Evolutionary conservation across 2,888 invertebrate species (phyloP), one percentile per base, ranked within the genome.

Genomic region (Eupithecia vulgata): DNA sequence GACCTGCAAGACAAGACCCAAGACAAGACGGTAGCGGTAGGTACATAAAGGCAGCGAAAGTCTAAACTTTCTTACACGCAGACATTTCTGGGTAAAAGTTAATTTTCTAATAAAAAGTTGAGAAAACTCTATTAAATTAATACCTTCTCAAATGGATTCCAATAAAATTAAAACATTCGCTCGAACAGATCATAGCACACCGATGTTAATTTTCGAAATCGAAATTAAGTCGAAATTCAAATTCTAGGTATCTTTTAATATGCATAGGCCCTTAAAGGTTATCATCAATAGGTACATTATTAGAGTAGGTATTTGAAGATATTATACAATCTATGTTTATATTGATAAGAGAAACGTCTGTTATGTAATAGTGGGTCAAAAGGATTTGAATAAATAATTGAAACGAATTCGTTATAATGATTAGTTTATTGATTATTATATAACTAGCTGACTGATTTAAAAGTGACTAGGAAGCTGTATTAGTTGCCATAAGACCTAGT

Each of bases 311-410:
- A n/a, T n/a, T 8, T 48, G n/a, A 2, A 48, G 45, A 17, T 45
- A 17, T 45, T 45, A 45, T 45, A 45, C 17, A 45, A 17, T 45
- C 6, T 45, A 45, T 45, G n/a, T 35, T 34, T 62, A 62, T 66
- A 62, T 69, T 57, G 17, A 65, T 65, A 67, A 34, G 40, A 61
- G 25, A 61, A 42, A 45, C 48, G 48, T n/a, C 8, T 35, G 64
- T 75, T 25, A 72, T 72, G 62, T 67, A 72, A 75, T 57, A 62
- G 34, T 42, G 30, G 62, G 15, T 67, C 66, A 62, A 72, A 74
- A 72, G 74, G 69, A 70, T 67, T 42, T 70, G 40, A 71, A 75
- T 75, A 37, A 67, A 65, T 73, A 59, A 67, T 71, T 35, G 45
- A 35, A 57, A 66, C 37, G 17, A 64, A 37, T 64, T 68, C 37